These are phyloP conservation scores for Carpatolechia fugitivella DNA, from an alignment of 2,888 invertebrate genomes.

Conservation along the genomic window DNA sequence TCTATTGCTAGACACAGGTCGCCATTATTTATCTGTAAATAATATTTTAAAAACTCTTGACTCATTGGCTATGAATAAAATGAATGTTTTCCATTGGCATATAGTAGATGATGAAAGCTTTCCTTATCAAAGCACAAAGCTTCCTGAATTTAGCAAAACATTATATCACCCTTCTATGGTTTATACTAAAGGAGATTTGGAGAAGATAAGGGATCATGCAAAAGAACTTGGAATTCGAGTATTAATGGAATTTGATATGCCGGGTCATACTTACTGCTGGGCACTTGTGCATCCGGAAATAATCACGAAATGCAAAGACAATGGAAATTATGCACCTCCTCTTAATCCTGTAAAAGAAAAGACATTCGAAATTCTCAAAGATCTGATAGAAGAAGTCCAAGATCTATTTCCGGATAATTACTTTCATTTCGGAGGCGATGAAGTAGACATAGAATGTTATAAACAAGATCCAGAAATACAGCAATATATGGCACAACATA, in stretches of 20 bases:
- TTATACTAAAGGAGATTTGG: slow-evolving; percentile 79
- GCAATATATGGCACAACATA: background rate
- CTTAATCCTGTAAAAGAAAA: slow-evolving; percentile 82
- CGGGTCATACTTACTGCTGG: slow-evolving; percentile 91
- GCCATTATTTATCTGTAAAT: slow-evolving; percentile 87
- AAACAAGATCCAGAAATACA: slow-evolving; percentile 34
- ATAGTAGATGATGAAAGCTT: slow-evolving; percentile 96
- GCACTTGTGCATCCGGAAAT: slow-evolving; percentile 83
- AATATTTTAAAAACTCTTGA: slow-evolving; percentile 85
- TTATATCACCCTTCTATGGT: slow-evolving; percentile 78
- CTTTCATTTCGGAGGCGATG: slow-evolving; percentile 92
- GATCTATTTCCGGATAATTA: slow-evolving; percentile 84
- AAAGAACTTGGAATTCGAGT: slow-evolving; percentile 87
- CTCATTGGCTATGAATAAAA: slow-evolving; percentile 93
- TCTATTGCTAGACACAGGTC: slow-evolving; percentile 90
- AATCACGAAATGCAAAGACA: slow-evolving; percentile 81
- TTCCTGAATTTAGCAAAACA: slow-evolving; percentile 88
- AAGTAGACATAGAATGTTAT: slow-evolving; percentile 88
- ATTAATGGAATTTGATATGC: slow-evolving; percentile 90
- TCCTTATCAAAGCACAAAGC: slow-evolving; percentile 88
- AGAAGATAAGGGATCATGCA: slow-evolving; percentile 84
- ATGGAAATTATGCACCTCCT: slow-evolving; percentile 77
- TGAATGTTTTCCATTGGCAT: slow-evolving; percentile 98
- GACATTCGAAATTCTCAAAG: slow-evolving; percentile 81
- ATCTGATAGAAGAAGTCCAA: slow-evolving; percentile 82